Conservation (phyloP, 2,888 invertebrate species). For the Ethmia dodecea region DNA sequence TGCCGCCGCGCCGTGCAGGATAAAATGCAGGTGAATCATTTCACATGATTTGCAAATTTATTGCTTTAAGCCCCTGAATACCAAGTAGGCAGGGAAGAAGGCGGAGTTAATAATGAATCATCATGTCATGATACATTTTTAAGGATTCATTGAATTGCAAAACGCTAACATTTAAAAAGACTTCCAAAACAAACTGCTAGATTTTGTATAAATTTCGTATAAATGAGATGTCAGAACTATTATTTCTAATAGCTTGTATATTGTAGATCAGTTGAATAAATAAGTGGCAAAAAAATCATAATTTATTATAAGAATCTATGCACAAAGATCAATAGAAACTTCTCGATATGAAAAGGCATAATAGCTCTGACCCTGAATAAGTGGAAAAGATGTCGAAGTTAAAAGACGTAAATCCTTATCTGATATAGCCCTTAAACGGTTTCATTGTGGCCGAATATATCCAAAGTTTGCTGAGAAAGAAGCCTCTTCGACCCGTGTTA, state of each 20-base stretch:
- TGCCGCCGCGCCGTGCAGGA: conserved; percentile 32
- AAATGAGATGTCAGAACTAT: no score
- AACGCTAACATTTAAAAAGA: no score
- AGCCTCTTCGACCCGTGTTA: conserved; percentile 38
- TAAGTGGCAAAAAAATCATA: no score
- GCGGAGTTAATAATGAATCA: conserved; percentile 2
- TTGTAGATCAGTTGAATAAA: no score
- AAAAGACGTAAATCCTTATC: conserved; percentile 21
- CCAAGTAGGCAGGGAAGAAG: conserved; percentile 38
- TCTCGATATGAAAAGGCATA: conserved; percentile 3
- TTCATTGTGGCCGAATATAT: conserved; percentile 21
- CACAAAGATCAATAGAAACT: no score
- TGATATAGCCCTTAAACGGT: conserved; percentile 20
- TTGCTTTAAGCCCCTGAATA: conserved; percentile 51
- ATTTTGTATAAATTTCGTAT: no score
- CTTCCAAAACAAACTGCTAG: no score
- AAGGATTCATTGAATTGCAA: no score
- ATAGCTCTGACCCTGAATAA: conserved; percentile 10
- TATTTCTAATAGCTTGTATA: no score
- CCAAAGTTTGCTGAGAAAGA: conserved; percentile 35
- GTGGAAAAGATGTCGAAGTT: conserved; percentile 12
- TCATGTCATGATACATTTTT: no score
- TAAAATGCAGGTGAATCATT: conserved; percentile 53
- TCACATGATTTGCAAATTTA: conserved; percentile 61
- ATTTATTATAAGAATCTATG: no score